Evolutionary conservation across 1,140 invertebrate species (phyloP), one percentile per base, ranked within the genome.

Genomic region (Anadara kagoshimensis): DNA sequence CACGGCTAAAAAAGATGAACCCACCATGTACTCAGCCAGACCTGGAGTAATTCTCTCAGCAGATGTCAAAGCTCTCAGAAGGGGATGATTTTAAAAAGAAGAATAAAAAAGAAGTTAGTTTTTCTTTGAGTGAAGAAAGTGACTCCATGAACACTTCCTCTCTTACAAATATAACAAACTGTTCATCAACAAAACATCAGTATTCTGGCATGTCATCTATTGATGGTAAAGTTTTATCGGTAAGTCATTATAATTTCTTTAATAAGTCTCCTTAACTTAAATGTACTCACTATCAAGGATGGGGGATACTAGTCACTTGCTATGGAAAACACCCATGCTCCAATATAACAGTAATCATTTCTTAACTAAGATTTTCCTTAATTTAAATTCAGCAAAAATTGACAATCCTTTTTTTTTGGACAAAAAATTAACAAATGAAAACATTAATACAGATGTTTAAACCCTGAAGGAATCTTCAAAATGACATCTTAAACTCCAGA

Each of bases 31-130:
- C 18, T 51, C 45, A 44, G 51, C 64, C 45, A 65, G 69, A 44
- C 57, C 68, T 16, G 71, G 75, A 47, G 79, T 78, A 53, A 81
- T 65, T 63, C 69, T 78, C 43, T 66, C 68, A 1, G 59, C 76
- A 18, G 79, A 65, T 20, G 1, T 78, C 79, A 18, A 75, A 76
- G 45, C 63, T 78, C 12, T 78, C 79, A 11, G 81, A 84, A 20
- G 80, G 80, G 59, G 75, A 78, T 44, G 75, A 78, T 44, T 62
- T 82, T 22, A 84, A 82, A 69, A 74, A 82, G 47, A 81, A 81
- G 29, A 79, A 80, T 41, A 85, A 83, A 67, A 81, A 80, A 57
- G 85, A 86, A 70, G 75, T 86, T 20, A 86, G 85, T 66, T 85
- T 86, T 76, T 82, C 78, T 11, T 61, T 83, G 3, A 81, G 82